phyloP scores from a whole-genome alignment of 2,888 invertebrate genomes.

The Ornithoptera alexandrae region DNA sequence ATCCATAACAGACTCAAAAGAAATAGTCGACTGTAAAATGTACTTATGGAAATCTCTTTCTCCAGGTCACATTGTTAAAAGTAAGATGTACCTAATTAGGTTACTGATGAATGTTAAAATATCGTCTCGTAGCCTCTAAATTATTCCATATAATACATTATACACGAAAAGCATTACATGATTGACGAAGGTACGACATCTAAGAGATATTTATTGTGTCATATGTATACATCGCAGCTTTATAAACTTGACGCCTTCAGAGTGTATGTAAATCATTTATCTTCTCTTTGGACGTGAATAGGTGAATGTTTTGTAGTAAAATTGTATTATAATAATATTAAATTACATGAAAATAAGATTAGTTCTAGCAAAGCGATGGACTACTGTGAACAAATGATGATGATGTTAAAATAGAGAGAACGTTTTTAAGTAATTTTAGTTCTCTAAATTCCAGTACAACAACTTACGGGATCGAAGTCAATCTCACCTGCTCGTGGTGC shows the following conservation, averaged over 20 bases:
- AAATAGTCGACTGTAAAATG: too few species aligned
- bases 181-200: constrained; percentile 27
- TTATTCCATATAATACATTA: background rate
- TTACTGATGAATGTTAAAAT: background rate
- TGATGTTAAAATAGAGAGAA: too few species aligned
- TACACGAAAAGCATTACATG: constrained; percentile 7
- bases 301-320: constrained; percentile 4
- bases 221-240: constrained; percentile 12
- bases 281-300: background rate
- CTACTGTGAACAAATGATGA: too few species aligned
- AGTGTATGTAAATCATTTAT: constrained; percentile 7
- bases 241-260: constrained; percentile 11
- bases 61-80: background rate
- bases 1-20: too few species aligned
- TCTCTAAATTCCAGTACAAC: too few species aligned
- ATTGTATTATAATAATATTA: background rate
- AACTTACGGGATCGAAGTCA: too few species aligned
- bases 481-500: too few species aligned
- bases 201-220: constrained; percentile 21
- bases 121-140: constrained; percentile 8
- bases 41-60: background rate
- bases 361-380: background rate
- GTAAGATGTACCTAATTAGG: too few species aligned
- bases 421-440: too few species aligned
- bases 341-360: background rate